Percentiles rank a stretch among this genome's conserved stretches.
phyloP scores from a whole-genome alignment of 2,797 vertebrate species.

The Acipenser oxyrinchus region DNA sequence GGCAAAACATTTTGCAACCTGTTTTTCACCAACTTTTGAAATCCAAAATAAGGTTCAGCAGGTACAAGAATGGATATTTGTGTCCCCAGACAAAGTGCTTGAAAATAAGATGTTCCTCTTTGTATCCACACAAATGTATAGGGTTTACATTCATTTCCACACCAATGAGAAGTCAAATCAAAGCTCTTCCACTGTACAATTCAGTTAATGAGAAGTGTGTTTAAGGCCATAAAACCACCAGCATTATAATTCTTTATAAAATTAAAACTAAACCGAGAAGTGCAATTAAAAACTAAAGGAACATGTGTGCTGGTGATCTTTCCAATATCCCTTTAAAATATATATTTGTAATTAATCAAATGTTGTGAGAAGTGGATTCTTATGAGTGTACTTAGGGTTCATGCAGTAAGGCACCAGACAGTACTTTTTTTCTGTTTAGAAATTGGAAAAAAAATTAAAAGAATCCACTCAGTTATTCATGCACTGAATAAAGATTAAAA shows the following conservation, averaged over 20 bases:
- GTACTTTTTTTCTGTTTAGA: constrained; percentile 39
- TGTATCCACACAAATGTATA: too few relatives aligned
- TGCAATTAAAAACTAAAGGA: constrained; percentile 46
- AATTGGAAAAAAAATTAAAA: constrained; percentile 41
- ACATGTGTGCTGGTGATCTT: constrained; percentile 32
- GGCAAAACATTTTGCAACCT: too few relatives aligned
- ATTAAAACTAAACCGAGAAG: constrained; percentile 39
- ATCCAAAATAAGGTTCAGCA: too few relatives aligned
- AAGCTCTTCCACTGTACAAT: constrained; percentile 50
- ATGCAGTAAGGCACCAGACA: constrained; percentile 83
- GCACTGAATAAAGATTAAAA: constrained; percentile 86
- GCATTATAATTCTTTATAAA: constrained; percentile 25
- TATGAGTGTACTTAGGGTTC: constrained; percentile 49
- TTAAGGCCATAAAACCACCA: constrained; percentile 36
- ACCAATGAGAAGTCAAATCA: constrained; percentile 32
- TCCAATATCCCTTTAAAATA: constrained; percentile 25
- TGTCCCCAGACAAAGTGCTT: too few relatives aligned
- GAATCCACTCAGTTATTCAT: constrained; percentile 83
- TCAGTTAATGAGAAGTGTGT: constrained; percentile 23
- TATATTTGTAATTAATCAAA: constrained; percentile 14
- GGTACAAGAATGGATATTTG: too few relatives aligned
- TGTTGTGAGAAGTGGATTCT: constrained; percentile 31
- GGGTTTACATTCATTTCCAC: too few relatives aligned
- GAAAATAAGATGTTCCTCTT: too few relatives aligned
- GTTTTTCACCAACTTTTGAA: too few relatives aligned